Percentiles rank a stretch among this genome's conserved stretches.
Evolutionary conservation across 2,888 invertebrate species (phyloP).

Genomic region (Campoplex nolae): DNA sequence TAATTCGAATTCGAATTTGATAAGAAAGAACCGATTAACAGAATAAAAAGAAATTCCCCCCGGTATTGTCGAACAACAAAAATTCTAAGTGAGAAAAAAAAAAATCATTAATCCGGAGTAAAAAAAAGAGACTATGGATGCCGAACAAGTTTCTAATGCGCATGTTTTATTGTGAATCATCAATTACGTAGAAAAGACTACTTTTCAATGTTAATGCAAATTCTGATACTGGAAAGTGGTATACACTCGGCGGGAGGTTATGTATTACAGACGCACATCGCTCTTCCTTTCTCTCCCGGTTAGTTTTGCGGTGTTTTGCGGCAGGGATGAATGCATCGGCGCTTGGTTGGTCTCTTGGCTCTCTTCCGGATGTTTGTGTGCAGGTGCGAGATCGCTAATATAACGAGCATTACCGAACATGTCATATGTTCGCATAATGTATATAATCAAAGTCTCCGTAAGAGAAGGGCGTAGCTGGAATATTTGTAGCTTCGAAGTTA

Average conservation of each 20-base stretch:
- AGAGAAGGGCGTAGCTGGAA: background rate
- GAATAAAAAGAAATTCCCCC: too few relatives aligned
- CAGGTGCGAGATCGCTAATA: constrained; percentile 64
- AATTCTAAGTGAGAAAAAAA: too few relatives aligned
- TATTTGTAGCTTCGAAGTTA: background rate
- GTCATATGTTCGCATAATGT: background rate
- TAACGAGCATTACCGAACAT: constrained; percentile 46
- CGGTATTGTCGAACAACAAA: too few relatives aligned
- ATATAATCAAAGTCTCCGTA: background rate
- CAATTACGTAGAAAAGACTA: background rate
- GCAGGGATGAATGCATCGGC: constrained; percentile 43
- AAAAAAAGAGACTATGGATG: background rate
- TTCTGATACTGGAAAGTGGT: constrained; percentile 26
- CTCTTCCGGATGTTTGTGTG: constrained; percentile 37
- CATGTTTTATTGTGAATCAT: background rate
- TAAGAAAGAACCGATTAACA: too few relatives aligned
- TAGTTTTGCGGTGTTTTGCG: constrained; percentile 12
- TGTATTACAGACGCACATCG: constrained; percentile 24
- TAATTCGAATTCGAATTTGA: too few relatives aligned
- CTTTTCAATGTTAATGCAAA: background rate
- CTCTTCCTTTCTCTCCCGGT: background rate
- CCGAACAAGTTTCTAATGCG: background rate
- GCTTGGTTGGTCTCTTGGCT: constrained; percentile 27
- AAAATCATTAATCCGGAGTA: background rate
- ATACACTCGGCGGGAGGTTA: constrained; percentile 23